Evolutionary conservation across 1,140 invertebrate genomes (phyloP).

Genomic region (Lasioglossum baleicum): DNA sequence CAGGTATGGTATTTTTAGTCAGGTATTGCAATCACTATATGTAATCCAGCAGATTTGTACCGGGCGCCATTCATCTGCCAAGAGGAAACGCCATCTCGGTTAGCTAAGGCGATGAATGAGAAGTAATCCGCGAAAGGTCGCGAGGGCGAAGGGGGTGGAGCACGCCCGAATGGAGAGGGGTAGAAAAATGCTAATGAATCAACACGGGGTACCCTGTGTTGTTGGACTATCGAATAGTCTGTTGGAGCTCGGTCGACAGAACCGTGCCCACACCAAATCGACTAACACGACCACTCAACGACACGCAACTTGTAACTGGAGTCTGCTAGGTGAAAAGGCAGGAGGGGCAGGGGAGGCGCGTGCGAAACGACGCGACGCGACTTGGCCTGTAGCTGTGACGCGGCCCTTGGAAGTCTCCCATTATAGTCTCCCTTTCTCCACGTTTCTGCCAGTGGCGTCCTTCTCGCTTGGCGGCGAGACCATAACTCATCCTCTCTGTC

Average conservation of each 20-base stretch:
- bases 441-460: not conserved
- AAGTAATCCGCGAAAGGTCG: too few species aligned
- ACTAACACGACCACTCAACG: constrained; percentile 42
- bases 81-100: too few species aligned
- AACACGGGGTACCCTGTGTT: not conserved
- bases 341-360: constrained; percentile 36
- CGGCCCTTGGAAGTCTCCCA: constrained; percentile 61
- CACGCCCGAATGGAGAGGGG: not conserved
- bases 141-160: not conserved
- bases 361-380: constrained; percentile 56
- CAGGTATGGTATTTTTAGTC: too few species aligned
- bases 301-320: constrained; percentile 44
- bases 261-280: not conserved
- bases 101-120: too few species aligned
- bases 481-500: not conserved
- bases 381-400: constrained; percentile 40
- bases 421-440: constrained; percentile 61
- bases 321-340: constrained; percentile 47
- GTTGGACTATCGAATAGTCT: not conserved
- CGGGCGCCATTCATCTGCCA: too few species aligned
- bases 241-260: too few species aligned
- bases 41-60: too few species aligned
- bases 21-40: too few species aligned
- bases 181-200: constrained; percentile 3
- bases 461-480: not conserved